Conservation (phyloP, 2,113 vertebrate genomes). For the Periophthalmodon schlosseri region DNA sequence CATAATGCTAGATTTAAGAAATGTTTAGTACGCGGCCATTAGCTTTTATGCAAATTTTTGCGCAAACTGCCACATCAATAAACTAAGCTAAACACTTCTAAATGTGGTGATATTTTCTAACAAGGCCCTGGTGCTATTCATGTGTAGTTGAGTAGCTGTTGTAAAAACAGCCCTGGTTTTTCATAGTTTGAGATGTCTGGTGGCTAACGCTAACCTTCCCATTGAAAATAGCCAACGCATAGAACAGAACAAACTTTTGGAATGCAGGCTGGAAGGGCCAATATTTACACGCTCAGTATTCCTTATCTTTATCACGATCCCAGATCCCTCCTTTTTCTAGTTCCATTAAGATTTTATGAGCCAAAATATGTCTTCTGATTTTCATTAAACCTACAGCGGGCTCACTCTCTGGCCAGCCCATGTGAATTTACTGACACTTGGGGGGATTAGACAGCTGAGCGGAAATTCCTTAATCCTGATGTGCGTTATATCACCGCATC, state of each 20-base stretch:
- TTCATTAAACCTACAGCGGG: slow-evolving; percentile 77
- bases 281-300: neutral
- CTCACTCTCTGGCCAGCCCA: slow-evolving; percentile 55
- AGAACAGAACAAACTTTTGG: neutral
- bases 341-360: slow-evolving; percentile 72
- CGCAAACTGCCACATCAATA: no score
- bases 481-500: slow-evolving; percentile 65
- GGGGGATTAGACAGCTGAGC: slow-evolving; percentile 53
- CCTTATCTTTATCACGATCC: slow-evolving; percentile 42
- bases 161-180: no score
- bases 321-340: slow-evolving; percentile 51
- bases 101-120: no score
- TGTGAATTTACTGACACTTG: slow-evolving; percentile 65
- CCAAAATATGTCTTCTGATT: slow-evolving; percentile 78
- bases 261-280: neutral
- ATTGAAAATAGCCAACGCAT: neutral
- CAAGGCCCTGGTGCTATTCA: no score
- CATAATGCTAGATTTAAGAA: no score
- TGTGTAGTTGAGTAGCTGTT: no score
- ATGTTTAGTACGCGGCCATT: no score
- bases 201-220: neutral
- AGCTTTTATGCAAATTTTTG: no score
- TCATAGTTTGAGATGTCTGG: no score
- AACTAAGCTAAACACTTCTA: no score
- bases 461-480: slow-evolving; percentile 62